phyloP scores from a whole-genome alignment of 2,888 invertebrate genomes.

The Stenodema calcarata region DNA sequence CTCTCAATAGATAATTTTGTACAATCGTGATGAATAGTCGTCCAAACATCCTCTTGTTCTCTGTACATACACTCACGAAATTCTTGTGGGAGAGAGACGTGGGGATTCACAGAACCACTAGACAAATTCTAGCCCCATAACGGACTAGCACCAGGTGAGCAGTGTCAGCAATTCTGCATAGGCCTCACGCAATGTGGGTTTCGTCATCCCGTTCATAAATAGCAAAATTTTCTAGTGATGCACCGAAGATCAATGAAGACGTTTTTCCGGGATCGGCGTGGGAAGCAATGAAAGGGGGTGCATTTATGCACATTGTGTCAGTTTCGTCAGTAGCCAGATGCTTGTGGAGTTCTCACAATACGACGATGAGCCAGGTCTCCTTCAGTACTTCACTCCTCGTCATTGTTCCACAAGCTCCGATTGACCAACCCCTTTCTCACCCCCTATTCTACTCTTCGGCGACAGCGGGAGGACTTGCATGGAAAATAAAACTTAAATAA shows the following conservation, averaged over 20 bases:
- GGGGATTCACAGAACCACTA: no score
- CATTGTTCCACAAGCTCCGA: not conserved
- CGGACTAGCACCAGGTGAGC: no score
- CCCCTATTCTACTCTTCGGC: not conserved
- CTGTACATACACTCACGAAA: no score
- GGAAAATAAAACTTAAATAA: not conserved
- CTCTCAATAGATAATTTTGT: no score
- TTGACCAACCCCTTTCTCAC: constrained; percentile 28
- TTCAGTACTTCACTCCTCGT: not conserved
- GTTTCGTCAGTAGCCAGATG: not conserved
- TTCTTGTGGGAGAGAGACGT: no score
- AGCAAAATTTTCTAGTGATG: not conserved
- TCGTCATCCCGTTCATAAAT: not conserved
- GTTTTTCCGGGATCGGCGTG: not conserved
- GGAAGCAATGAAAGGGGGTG: not conserved
- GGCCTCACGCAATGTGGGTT: no score
- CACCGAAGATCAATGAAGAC: not conserved
- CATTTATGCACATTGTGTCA: not conserved
- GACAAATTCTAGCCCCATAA: no score
- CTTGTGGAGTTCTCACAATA: not conserved
- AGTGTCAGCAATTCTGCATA: no score
- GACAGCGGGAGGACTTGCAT: not conserved
- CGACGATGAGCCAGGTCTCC: not conserved
- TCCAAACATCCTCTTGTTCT: no score
- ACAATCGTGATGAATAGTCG: no score